Conservation (phyloP, 2,888 invertebrate species). For the Parapristionchus giblindavisi region DNA sequence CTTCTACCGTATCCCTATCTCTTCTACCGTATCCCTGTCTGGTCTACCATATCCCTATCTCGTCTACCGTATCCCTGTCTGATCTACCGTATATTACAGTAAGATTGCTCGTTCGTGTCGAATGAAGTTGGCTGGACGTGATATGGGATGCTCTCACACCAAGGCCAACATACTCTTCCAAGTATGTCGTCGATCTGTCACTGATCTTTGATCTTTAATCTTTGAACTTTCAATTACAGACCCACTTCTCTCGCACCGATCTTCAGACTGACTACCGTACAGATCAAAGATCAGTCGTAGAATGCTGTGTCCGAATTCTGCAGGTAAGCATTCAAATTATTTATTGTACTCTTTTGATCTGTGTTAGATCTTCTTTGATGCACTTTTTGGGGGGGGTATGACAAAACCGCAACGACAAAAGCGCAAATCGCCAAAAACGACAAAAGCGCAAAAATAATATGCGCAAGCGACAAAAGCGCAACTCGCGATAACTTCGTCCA, state of each 20-base stretch:
- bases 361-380: too few species aligned
- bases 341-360: too few species aligned
- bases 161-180: slow-evolving; percentile 93
- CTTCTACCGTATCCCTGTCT: neutral
- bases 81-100: slow-evolving; percentile 34
- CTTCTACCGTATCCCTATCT: neutral
- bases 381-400: too few species aligned
- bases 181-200: slow-evolving; percentile 18
- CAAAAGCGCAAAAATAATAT: too few species aligned
- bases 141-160: slow-evolving; percentile 89
- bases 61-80: neutral
- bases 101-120: slow-evolving; percentile 46
- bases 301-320: slow-evolving; percentile 91
- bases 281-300: slow-evolving; percentile 93
- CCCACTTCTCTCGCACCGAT: slow-evolving; percentile 85
- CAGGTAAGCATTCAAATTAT: slow-evolving; percentile 76
- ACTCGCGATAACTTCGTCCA: too few species aligned
- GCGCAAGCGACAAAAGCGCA: too few species aligned
- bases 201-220: neutral
- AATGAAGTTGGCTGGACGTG: slow-evolving; percentile 36
- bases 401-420: too few species aligned
- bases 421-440: too few species aligned
- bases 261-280: slow-evolving; percentile 93
- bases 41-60: neutral
- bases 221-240: slow-evolving; percentile 70